Conservation (phyloP, 2,888 invertebrate genomes). For the Pollenia griseotomentosa region DNA sequence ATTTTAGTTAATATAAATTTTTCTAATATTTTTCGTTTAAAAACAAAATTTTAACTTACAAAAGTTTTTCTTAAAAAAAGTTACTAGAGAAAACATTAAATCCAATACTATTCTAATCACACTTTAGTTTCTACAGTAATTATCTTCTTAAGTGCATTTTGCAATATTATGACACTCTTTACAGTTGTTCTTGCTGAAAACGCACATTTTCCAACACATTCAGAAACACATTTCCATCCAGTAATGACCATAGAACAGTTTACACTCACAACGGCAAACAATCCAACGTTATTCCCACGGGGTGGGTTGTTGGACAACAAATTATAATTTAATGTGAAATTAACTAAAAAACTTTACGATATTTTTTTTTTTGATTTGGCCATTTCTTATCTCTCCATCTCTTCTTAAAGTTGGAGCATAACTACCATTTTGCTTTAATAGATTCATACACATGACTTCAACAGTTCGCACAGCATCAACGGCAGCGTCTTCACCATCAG, state of each 20-base stretch:
- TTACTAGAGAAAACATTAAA: background rate
- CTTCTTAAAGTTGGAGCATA: constrained; percentile 36
- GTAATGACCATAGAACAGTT: constrained; percentile 27
- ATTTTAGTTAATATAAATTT: background rate
- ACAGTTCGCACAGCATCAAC: constrained; percentile 16
- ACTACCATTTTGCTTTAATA: constrained; percentile 61
- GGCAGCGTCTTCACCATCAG: constrained; percentile 13
- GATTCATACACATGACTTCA: constrained; percentile 15
- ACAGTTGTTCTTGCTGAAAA: background rate
- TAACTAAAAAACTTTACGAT: constrained; percentile 49
- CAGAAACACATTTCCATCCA: background rate
- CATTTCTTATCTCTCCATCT: background rate
- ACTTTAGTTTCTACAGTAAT: constrained; percentile 48
- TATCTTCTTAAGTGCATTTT: constrained; percentile 44
- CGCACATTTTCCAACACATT: background rate
- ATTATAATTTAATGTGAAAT: constrained; percentile 66
- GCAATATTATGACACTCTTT: background rate
- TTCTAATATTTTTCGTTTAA: background rate
- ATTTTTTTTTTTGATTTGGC: constrained; percentile 15
- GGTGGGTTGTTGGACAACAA: constrained; percentile 40
- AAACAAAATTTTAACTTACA: background rate
- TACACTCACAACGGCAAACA: background rate
- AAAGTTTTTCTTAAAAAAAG: background rate
- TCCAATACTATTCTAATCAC: constrained; percentile 10
- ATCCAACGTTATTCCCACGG: constrained; percentile 9